Percentiles rank a stretch among this genome's conserved stretches.
These are phyloP conservation scores for Parascotia fuliginaria DNA, from an alignment of 2,888 invertebrate species.

Conservation along the genomic window DNA sequence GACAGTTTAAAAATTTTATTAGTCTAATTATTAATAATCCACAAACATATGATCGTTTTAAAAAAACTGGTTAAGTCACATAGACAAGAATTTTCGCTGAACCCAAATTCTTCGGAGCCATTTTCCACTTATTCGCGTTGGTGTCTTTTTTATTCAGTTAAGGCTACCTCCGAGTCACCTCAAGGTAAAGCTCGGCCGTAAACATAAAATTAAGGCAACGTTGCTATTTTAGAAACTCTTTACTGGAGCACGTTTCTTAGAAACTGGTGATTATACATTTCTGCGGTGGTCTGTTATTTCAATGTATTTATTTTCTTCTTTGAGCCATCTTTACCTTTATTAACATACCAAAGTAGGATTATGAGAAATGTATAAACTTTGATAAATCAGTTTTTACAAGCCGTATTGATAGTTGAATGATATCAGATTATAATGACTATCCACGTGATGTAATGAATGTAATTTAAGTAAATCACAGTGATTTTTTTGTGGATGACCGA, in stretches of 20 bases:
- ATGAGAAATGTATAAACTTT: too few species aligned
- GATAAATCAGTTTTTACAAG: too few species aligned
- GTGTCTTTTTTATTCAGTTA: slow-evolving; percentile 26
- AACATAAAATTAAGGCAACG: slow-evolving; percentile 15
- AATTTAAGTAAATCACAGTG: too few species aligned
- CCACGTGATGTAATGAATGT: too few species aligned
- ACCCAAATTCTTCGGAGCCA: slow-evolving; percentile 13
- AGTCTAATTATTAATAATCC: too few species aligned
- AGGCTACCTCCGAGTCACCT: slow-evolving; percentile 17
- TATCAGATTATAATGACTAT: too few species aligned
- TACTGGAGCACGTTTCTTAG: background rate
- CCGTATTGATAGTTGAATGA: too few species aligned
- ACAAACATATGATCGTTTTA: too few species aligned
- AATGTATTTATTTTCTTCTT: background rate
- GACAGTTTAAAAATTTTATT: too few species aligned
- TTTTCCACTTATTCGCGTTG: slow-evolving; percentile 32
- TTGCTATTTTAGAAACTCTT: slow-evolving; percentile 10
- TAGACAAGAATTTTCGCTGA: slow-evolving; percentile 9
- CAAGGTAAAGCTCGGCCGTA: slow-evolving; percentile 11
- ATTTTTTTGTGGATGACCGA: too few species aligned
- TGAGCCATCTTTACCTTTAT: background rate
- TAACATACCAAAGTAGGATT: too few species aligned
- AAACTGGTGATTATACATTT: background rate
- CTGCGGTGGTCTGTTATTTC: background rate
- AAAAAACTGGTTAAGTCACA: too few species aligned